These are phyloP conservation scores for Rhagophthalmus giganteus DNA, from an alignment of 2,888 invertebrate genomes.

Conservation along the genomic window DNA sequence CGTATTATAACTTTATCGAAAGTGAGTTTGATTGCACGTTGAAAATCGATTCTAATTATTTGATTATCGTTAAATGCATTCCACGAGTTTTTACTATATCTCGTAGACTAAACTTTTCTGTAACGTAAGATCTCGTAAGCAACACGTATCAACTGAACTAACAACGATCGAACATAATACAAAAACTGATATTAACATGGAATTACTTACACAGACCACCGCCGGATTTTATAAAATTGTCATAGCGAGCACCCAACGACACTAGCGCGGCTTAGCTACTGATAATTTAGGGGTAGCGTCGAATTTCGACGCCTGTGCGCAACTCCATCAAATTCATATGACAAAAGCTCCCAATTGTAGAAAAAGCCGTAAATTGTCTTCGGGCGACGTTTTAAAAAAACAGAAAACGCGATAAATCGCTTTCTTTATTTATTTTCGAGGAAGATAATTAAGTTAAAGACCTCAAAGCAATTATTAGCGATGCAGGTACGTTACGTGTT, in stretches of 20 bases:
- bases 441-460: too few relatives aligned
- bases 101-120: too few relatives aligned
- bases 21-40: constrained; percentile 1
- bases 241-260: constrained; percentile 56
- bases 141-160: too few relatives aligned
- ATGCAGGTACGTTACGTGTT: too few relatives aligned
- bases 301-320: constrained; percentile 52
- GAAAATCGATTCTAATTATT: constrained; percentile 9
- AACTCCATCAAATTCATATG: constrained; percentile 55
- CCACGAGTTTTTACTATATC: too few relatives aligned
- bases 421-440: too few relatives aligned
- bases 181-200: too few relatives aligned
- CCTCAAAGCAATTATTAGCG: too few relatives aligned
- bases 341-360: constrained; percentile 53
- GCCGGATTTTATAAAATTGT: constrained; percentile 55
- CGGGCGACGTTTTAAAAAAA: too few relatives aligned
- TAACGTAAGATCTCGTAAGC: too few relatives aligned
- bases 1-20: constrained; percentile 3
- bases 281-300: constrained; percentile 54
- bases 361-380: constrained; percentile 17
- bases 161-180: too few relatives aligned
- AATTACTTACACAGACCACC: constrained; percentile 54
- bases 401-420: too few relatives aligned
- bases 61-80: constrained; percentile 1
- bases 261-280: constrained; percentile 57